A percentile compares a stretch with the other conserved stretches of the same genome.
phyloP scores from a whole-genome alignment of 2,888 invertebrate species.

The Drosophila neoperkinsi region DNA sequence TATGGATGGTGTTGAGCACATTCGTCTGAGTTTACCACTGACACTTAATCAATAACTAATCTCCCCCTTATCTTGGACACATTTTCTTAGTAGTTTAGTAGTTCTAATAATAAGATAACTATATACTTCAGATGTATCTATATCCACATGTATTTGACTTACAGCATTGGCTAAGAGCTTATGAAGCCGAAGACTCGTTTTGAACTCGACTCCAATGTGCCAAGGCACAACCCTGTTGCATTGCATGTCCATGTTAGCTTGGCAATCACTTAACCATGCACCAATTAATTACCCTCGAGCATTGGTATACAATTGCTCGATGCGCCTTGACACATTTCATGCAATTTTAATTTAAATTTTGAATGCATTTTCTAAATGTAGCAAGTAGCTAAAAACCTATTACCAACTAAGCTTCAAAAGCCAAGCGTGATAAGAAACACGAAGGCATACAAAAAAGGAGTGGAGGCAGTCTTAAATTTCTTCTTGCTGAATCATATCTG shows the following conservation, averaged over 20 bases:
- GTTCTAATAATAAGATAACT: background rate
- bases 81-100: background rate
- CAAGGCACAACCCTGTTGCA: background rate
- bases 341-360: constrained; percentile 17
- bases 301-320: constrained; percentile 12
- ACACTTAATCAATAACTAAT: background rate
- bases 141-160: background rate
- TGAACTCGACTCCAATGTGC: background rate
- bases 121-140: background rate
- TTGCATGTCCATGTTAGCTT: constrained; percentile 13
- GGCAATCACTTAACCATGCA: constrained; percentile 18
- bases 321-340: constrained; percentile 32
- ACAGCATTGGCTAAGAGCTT: background rate
- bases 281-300: constrained; percentile 18
- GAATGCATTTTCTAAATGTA: constrained; percentile 22
- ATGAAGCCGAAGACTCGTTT: background rate
- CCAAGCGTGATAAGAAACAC: background rate
- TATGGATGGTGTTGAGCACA: background rate
- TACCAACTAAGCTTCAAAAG: constrained; percentile 3
- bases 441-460: background rate
- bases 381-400: background rate
- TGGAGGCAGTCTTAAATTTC: background rate
- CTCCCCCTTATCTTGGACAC: background rate
- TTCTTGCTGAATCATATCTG: constrained; percentile 17
- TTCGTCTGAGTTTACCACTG: background rate